Evolutionary conservation across 1,140 invertebrate genomes (phyloP), one percentile per base, ranked within the genome.

Genomic region (Cepaea nemoralis): DNA sequence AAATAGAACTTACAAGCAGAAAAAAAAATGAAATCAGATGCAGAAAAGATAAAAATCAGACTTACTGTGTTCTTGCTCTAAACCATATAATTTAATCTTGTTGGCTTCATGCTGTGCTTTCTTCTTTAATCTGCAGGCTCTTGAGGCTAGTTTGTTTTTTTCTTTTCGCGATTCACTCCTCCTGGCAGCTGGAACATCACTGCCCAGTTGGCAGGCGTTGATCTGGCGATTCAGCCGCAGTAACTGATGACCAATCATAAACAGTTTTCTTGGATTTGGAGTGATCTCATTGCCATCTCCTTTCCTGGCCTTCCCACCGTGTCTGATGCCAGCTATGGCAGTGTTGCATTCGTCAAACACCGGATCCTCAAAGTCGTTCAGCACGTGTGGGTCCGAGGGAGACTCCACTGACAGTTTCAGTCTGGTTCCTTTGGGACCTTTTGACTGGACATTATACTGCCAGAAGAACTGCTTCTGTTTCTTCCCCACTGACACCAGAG

Each of bases 371-470:
- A 91, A 91, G 81, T 88, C 86, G 88, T 97, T 95, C 55, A 98
- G 92, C 27, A 96, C 94, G 92, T 99, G 97, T n/a, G 97, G 97
- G 93, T 99, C 96, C 88, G 96, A 95, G 31, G 95, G 94, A 27
- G 48, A 22, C 87, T 96, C 95, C 22, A 91, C 84, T 2, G 84
- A 80, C 80, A 91, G 87, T 69, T 86, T 85, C 27, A 91, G 87
- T 45, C 88, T 81, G 42, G 87, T 88, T 14, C 90, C 97, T 92
- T 99, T 99, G 6, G 98, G 97, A 2, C 98, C 98, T 93, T 99
- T 99, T 0, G 97, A 97, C 92, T 99, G 98, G 8, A 98, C 96
- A 92, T 99, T 99, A 89, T 99, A 99, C 90, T 99, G 98, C 98
- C 98, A 99, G 91, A 99, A 99, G 91, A 94, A 98, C 81, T 89